Conservation (phyloP, 2,113 vertebrate genomes). For the Oreotrochilus melanogaster region DNA sequence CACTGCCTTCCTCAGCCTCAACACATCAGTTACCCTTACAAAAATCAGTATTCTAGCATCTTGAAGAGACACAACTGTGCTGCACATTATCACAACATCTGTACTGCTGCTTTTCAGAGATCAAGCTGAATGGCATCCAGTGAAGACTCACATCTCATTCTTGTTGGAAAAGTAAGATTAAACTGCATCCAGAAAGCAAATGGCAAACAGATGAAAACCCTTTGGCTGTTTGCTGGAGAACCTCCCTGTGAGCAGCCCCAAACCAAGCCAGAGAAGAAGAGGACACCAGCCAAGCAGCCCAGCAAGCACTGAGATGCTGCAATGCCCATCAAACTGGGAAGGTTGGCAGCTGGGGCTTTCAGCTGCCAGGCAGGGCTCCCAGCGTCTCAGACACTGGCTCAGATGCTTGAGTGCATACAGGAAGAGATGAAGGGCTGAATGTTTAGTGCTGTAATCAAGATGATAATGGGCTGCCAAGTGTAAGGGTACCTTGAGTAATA, state of each 20-base stretch:
- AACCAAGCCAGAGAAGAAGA: not conserved
- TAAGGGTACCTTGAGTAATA: not conserved
- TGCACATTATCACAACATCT: not conserved
- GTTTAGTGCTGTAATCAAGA: not conserved
- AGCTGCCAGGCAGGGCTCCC: not conserved
- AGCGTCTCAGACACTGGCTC: not conserved
- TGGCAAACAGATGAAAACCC: not conserved
- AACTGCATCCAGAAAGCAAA: slow-evolving; percentile 2
- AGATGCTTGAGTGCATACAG: not conserved
- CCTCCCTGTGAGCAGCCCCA: not conserved
- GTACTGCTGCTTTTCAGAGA: not conserved
- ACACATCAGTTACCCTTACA: not conserved
- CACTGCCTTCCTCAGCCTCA: not conserved
- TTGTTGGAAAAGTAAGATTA: not conserved
- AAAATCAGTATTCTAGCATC: not conserved
- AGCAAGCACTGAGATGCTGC: not conserved
- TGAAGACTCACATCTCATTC: not conserved
- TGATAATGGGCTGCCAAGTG: not conserved
- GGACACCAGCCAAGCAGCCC: not conserved
- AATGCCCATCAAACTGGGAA: not conserved
- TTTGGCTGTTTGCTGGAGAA: not conserved
- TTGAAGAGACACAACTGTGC: not conserved
- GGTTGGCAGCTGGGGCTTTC: not conserved
- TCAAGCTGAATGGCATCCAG: not conserved
- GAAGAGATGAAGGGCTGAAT: not conserved